A percentile compares a stretch with the other conserved stretches of the same genome.
Evolutionary conservation across 1,140 invertebrate species (phyloP).

Genomic region (Heliconius eleuchia): DNA sequence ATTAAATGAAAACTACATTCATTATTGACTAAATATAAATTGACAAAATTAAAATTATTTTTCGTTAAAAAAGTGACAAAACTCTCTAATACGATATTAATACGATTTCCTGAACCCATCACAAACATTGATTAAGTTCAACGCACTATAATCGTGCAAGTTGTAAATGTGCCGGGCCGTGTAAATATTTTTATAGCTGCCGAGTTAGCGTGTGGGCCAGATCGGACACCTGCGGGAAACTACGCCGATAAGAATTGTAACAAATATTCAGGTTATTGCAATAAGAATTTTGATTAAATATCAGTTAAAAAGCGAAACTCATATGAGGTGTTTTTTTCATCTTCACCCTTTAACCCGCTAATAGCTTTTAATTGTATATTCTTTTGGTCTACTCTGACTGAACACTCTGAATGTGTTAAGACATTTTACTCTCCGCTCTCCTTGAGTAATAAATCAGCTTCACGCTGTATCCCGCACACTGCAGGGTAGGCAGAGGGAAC

Average conservation of each 20-base stretch:
- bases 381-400: too few species aligned
- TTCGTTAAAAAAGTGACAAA: too few species aligned
- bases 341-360: too few species aligned
- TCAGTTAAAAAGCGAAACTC: not conserved
- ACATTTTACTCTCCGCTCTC: too few species aligned
- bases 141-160: slow-evolving; percentile 18
- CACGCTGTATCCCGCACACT: too few species aligned
- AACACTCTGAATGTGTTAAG: too few species aligned
- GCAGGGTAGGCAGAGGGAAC: too few species aligned
- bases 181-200: slow-evolving; percentile 20
- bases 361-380: too few species aligned
- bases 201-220: slow-evolving; percentile 2
- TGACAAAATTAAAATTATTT: too few species aligned
- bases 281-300: not conserved
- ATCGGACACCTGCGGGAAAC: slow-evolving; percentile 7
- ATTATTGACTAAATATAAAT: too few species aligned
- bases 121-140: slow-evolving; percentile 2
- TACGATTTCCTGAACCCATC: not conserved
- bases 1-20: too few species aligned
- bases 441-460: too few species aligned
- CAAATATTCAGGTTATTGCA: not conserved
- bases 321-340: not conserved
- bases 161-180: not conserved
- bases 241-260: not conserved
- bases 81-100: not conserved